Base-by-base conservation (phyloP, 2,888 invertebrate genomes). In the Drosophila macrothrix region DNA sequence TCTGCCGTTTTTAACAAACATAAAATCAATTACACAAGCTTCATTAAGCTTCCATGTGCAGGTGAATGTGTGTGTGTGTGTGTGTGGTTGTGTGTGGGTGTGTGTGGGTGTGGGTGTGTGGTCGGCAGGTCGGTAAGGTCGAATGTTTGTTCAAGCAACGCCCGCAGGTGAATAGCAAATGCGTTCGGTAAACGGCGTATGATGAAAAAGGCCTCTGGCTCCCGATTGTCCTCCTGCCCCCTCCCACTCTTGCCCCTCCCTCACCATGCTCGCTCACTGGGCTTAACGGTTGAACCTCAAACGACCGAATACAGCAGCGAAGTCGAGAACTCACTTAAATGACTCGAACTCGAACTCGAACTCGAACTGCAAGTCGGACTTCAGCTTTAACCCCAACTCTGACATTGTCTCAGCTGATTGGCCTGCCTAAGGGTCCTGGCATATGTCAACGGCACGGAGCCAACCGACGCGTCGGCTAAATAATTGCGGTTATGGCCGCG, bases 1-100 rank as follows among this genome's bases (percentile, higher is more conserved):
- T 87, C 80, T 89, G 87, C 84, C 78, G 84, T 87, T 88, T 87
- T 89, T 82, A 88, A 84, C 89, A 87, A 89, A 84, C 81, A 84
- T 82, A 84, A 85, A 82, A 82, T 83, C 83, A 90, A 90, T 88
- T 84, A 84, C 79, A 83, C 79, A 85, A 82, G 86, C 82, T 88
- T 88, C 85, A 86, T 88, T 90, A 84, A 86, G 84, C 83, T 79
- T 71, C 43, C 61, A 65, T 66, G 41, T 55, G 59, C 55, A 29
- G 56, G 59, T 54, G 58, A 28, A 35, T 67, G 54, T 59, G 28
- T 53, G 43, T 50, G 52, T 49, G 50, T 41, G 35, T 28, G 31
- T 29, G 43, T 37, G 50, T 60, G 60, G 37, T 59, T 71, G 2
- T 19, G 39, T 3, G 14, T 14, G 46, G 1, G 22, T 1, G 46